phyloP scores from a whole-genome alignment of 2,113 vertebrate species.

The Asarcornis scutulata region DNA sequence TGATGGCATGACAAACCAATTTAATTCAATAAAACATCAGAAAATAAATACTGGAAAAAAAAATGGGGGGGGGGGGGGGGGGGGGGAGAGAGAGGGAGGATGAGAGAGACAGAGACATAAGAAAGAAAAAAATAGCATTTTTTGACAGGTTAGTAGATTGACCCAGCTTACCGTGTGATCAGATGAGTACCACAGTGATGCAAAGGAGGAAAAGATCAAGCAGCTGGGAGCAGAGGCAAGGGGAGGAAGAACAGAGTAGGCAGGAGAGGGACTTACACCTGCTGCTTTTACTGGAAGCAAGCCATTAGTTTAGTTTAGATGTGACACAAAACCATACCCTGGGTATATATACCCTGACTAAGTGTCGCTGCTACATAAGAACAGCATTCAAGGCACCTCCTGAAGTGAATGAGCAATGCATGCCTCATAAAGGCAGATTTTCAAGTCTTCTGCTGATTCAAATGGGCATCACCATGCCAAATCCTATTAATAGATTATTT shows the following conservation, averaged over 20 bases:
- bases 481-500: background rate
- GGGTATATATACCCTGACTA: background rate
- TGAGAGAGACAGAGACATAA: no score
- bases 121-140: background rate
- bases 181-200: background rate
- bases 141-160: background rate
- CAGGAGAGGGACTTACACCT: background rate
- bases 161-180: background rate
- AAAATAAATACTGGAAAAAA: background rate
- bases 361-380: background rate
- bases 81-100: no score
- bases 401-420: background rate
- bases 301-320: background rate
- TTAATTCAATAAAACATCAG: background rate
- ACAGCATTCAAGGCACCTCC: background rate
- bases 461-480: background rate
- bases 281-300: constrained; percentile 15
- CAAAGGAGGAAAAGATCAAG: constrained; percentile 22
- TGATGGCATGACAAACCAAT: background rate
- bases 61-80: no score
- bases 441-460: background rate
- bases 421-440: background rate
- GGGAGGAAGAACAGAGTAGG: background rate
- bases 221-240: background rate
- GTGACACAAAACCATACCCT: background rate